phyloP scores from a whole-genome alignment of 2,797 vertebrate genomes.

The Argyrosomus regius region DNA sequence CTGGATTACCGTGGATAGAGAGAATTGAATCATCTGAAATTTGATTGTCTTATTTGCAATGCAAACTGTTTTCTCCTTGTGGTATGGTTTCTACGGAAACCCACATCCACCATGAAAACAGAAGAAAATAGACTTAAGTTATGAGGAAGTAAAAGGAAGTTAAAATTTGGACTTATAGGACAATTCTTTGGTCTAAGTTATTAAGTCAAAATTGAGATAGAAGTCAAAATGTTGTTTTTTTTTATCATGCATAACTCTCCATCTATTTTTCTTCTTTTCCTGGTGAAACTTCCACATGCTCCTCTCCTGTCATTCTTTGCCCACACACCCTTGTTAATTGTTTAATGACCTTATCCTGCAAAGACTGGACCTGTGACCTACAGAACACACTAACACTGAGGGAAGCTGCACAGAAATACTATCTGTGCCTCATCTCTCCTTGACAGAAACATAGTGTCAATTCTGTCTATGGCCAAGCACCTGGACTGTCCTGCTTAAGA shows the following conservation, averaged over 20 bases:
- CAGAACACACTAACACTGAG: slow-evolving; percentile 20
- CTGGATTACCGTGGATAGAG: slow-evolving; percentile 92
- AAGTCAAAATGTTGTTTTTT: not conserved
- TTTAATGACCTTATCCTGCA: slow-evolving; percentile 40
- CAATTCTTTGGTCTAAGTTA: not conserved
- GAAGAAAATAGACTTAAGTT: not conserved
- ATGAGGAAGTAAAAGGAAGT: not conserved
- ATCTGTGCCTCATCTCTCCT: slow-evolving; percentile 12
- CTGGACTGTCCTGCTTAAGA: slow-evolving; percentile 28
- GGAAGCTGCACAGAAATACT: not conserved
- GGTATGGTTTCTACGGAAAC: slow-evolving; percentile 17
- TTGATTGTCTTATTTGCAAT: slow-evolving; percentile 83
- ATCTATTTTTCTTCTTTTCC: slow-evolving; percentile 25
- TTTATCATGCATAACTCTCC: not conserved
- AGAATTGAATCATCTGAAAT: slow-evolving; percentile 96
- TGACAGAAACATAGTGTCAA: slow-evolving; percentile 4
- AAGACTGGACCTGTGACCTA: slow-evolving; percentile 36
- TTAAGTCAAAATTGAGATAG: not conserved
- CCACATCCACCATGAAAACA: slow-evolving; percentile 22
- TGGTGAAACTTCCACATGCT: slow-evolving; percentile 22
- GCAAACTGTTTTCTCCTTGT: slow-evolving; percentile 54
- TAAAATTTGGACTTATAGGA: not conserved
- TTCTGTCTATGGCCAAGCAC: slow-evolving; percentile 14
- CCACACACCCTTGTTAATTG: slow-evolving; percentile 18
- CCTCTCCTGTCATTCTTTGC: not conserved